Base-by-base conservation (phyloP, 2,888 invertebrate genomes). In the Melanostoma mellinum region DNA sequence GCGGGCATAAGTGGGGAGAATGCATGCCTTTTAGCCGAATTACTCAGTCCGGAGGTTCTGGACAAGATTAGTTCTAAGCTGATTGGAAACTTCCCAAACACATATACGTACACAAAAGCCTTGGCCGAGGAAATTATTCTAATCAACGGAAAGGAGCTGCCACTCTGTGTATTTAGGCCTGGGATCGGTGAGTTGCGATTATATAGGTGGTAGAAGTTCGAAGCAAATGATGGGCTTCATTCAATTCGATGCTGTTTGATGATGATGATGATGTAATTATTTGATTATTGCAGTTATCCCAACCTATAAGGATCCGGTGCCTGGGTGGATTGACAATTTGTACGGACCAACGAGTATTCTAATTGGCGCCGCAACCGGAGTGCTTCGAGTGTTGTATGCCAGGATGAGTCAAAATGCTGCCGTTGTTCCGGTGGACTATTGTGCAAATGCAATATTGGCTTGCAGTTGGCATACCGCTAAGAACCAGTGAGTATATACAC, bases 61-160 rank as follows among this genome's bases (percentile, higher is more conserved):
- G 89, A 91, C 65, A 86, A 86, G 5, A 88, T 92, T 79, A 86
- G 90, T 32, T 65, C 86, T 0, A 87, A 87, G 3, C 77, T 90
- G 55, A 75, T 88, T 38, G 88, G 87, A 38, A 87, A 86, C 30
- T 90, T 86, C 79, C 95, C 95, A 3, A 96, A 96, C 88, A 95
- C 95, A 1, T 96, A 96, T 90, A 93, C 94, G 3, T 94, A 92
- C 88, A 95, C 95, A 5, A 96, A 96, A 90, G 94, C 94, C 5
- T 89, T 95, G 72, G 95, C 94, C 0, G 96, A 96, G 89, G 92
- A 93, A 84, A 87, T 93, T 35, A 90, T 95, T 3, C 89, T 92
- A 42, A 92, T 91, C 68, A 93, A 94, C 86, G 93, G 93, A 0
- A 91, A 90, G 44, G 92, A 92, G 20, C 88, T 96, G 68, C 95